These are phyloP conservation scores for Lysandra coridon DNA, from an alignment of 2,888 invertebrate species.

Conservation along the genomic window DNA sequence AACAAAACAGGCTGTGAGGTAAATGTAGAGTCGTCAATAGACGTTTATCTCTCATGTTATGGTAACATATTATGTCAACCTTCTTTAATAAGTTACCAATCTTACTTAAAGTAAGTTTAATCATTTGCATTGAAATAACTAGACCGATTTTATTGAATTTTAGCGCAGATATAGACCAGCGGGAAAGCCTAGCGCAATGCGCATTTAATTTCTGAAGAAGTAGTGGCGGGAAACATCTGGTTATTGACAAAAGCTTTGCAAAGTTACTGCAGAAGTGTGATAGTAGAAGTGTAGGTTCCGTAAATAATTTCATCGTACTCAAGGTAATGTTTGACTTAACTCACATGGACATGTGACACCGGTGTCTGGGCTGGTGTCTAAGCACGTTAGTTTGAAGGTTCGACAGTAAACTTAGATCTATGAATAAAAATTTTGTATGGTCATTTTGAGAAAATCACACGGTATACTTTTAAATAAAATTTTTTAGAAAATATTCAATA, in stretches of 20 bases:
- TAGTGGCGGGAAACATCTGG: too few species aligned
- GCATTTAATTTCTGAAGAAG: too few species aligned
- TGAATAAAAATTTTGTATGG: not conserved
- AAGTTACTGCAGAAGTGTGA: not conserved
- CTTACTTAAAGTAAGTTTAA: too few species aligned
- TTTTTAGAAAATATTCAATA: not conserved
- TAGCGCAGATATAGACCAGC: too few species aligned
- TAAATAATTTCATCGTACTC: slow-evolving; percentile 43
- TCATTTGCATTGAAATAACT: too few species aligned
- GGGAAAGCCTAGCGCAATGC: too few species aligned
- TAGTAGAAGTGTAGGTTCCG: slow-evolving; percentile 34
- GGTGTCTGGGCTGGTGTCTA: slow-evolving; percentile 38
- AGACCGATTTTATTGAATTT: too few species aligned
- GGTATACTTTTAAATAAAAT: not conserved
- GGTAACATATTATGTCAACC: too few species aligned
- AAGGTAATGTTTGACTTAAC: slow-evolving; percentile 46
- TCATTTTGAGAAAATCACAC: not conserved
- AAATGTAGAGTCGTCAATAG: slow-evolving; percentile 15
- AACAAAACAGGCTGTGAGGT: slow-evolving; percentile 19
- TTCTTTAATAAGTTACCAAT: too few species aligned
- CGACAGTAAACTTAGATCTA: not conserved
- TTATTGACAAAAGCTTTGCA: not conserved
- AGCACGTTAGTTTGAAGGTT: slow-evolving; percentile 35
- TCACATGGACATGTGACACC: slow-evolving; percentile 47
- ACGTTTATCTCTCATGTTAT: too few species aligned